Base-by-base conservation (phyloP, 2,113 vertebrate genomes). In the Cyprichromis sp. region DNA sequence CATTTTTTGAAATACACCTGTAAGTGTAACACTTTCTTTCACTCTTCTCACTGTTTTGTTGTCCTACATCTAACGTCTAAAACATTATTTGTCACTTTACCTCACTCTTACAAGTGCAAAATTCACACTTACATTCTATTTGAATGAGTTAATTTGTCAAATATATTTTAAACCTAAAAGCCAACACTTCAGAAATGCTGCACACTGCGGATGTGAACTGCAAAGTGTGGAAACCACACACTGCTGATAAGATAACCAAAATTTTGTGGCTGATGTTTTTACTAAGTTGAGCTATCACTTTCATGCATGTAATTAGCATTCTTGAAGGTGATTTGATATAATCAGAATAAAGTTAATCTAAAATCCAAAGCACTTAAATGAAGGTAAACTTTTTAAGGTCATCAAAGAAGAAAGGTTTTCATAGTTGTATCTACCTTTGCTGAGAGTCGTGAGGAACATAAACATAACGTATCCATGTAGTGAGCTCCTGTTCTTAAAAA, bases 211-310 rank as follows among this genome's bases (percentile, higher is more conserved):
- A 79, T 82, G 19, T 24, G 12, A 29, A 34, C 59, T 68, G 10
- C 31, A 29, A 50, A 50, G 73, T 78, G 10, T 68, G 79, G 8
- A 91, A 94, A 92, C 93, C 94, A 90, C 93, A 93, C 10, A 24
- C 13, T 82, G 40, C 66, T 63, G 93, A 95, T 94, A 94, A 89
- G 87, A 81, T 84, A 88, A 93, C 91, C 90, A 91, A 81, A 4
- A 57, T 55, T 52, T 71, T 87, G 87, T 29, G 76, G 82, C 71
- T 83, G 47, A 73, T 59, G 13, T 85, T 83, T 24, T 68, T 81
- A 14, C 59, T 73, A 19, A 47, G 9, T 54, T 26, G 13, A 3
- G 6, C 17, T 86, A 17, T 54, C 54, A 81, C n/a, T 85, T 91
- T 89, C 52, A 59, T 5, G 31, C 29, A 9, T 73, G 17, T 47